These are phyloP conservation scores for Numida meleagris DNA, from an alignment of 2,113 vertebrate species.

Conservation along the genomic window DNA sequence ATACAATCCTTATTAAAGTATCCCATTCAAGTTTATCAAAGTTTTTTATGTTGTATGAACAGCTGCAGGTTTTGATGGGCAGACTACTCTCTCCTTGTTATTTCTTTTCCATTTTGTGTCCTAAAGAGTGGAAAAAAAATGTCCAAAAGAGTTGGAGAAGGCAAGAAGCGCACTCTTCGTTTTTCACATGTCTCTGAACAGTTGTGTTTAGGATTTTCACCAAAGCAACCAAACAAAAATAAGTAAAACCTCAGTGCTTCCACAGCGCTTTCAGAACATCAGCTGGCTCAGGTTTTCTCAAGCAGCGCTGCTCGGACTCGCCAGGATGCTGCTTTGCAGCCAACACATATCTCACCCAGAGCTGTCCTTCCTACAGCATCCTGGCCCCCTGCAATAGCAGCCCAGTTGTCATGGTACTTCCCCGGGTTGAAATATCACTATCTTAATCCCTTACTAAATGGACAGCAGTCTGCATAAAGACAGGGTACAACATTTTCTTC, in stretches of 20 bases:
- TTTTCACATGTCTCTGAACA: neutral
- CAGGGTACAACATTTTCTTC: neutral
- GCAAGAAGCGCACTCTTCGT: neutral
- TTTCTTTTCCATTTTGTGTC: neutral
- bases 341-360: rapidly evolving
- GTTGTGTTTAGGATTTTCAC: neutral
- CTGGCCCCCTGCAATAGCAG: neutral
- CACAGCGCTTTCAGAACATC: neutral
- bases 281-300: neutral
- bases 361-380: neutral
- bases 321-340: neutral
- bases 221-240: neutral
- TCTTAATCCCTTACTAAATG: neutral
- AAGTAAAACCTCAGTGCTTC: neutral
- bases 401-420: neutral
- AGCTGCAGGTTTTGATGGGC: neutral
- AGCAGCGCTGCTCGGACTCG: neutral
- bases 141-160: neutral
- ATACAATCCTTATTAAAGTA: neutral
- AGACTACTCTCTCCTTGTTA: neutral
- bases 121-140: neutral
- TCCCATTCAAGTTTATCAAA: neutral
- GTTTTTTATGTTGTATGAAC: neutral
- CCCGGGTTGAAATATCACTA: neutral
- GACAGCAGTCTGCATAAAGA: neutral